Conservation (phyloP, 2,888 invertebrate species). For the Horisme vitalbata region DNA sequence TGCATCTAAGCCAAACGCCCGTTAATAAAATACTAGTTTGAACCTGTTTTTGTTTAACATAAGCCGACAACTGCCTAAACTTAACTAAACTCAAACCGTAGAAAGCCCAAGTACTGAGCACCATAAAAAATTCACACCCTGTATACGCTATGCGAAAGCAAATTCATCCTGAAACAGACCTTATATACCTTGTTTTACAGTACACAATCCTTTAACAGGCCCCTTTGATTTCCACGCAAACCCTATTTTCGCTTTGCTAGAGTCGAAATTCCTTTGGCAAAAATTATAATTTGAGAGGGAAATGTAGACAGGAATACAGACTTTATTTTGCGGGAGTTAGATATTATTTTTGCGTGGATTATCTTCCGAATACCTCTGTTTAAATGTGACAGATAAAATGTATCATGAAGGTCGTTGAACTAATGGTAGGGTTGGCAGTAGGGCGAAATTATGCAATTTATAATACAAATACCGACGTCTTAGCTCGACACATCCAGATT, state of each 20-base stretch:
- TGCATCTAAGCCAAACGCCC: no score
- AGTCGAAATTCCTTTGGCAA: slow-evolving; percentile 3
- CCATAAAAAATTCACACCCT: slow-evolving; percentile 45
- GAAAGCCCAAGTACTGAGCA: slow-evolving; percentile 32
- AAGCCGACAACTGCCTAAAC: no score
- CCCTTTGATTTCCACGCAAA: neutral
- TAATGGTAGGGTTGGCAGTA: no score
- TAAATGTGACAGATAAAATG: slow-evolving; percentile 24
- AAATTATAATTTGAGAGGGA: slow-evolving; percentile 23
- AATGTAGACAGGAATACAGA: slow-evolving; percentile 15
- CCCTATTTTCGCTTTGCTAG: neutral
- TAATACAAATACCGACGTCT: no score
- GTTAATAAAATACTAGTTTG: no score
- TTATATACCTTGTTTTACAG: slow-evolving; percentile 15
- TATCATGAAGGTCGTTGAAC: slow-evolving; percentile 28
- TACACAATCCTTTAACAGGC: slow-evolving; percentile 21
- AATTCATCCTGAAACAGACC: slow-evolving; percentile 25
- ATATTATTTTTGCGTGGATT: slow-evolving; percentile 25
- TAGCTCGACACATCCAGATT: no score
- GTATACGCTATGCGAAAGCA: slow-evolving; percentile 26
- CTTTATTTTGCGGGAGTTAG: slow-evolving; percentile 19
- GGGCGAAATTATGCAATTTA: no score
- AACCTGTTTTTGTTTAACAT: no score
- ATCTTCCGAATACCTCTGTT: slow-evolving; percentile 18
- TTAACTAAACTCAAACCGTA: slow-evolving; percentile 21